Conservation (phyloP, 2,888 invertebrate species). For the Apotomis betuletana region DNA sequence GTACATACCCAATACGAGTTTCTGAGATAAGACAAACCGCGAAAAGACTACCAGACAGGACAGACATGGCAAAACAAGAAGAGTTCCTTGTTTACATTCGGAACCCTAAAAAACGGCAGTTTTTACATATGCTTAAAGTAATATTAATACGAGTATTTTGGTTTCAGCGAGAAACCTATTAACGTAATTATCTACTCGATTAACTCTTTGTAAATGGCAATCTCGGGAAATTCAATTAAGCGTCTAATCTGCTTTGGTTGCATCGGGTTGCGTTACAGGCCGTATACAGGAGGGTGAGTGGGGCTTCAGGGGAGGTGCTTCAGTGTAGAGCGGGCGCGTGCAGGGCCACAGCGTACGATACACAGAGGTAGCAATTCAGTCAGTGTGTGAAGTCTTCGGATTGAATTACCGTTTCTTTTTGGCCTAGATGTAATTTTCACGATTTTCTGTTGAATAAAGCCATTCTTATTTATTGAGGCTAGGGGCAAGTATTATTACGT, state of each 20-base stretch:
- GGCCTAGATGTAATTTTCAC: too few species aligned
- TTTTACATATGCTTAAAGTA: background rate
- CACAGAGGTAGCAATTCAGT: conserved; percentile 12
- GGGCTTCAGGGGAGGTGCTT: conserved; percentile 79
- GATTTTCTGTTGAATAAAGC: too few species aligned
- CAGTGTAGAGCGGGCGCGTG: conserved; percentile 49
- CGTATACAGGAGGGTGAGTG: conserved; percentile 48
- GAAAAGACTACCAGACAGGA: too few species aligned
- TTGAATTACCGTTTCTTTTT: too few species aligned
- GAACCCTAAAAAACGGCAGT: too few species aligned
- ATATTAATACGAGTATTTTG: background rate
- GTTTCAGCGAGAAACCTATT: conserved; percentile 39
- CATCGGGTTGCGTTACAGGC: conserved; percentile 72
- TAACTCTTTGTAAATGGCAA: conserved; percentile 73
- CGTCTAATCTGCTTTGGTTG: conserved; percentile 78
- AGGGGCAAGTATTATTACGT: too few species aligned
- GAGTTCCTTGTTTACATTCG: too few species aligned
- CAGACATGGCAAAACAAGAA: too few species aligned
- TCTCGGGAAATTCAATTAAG: conserved; percentile 80
- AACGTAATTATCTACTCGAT: conserved; percentile 64
- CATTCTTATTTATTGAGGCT: too few species aligned
- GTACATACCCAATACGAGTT: too few species aligned
- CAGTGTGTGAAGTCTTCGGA: background rate
- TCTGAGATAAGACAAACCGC: too few species aligned
- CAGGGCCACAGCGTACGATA: conserved; percentile 12